These are phyloP conservation scores for Ganaspis brasiliensis DNA, from an alignment of 2,888 invertebrate genomes.

Conservation along the genomic window DNA sequence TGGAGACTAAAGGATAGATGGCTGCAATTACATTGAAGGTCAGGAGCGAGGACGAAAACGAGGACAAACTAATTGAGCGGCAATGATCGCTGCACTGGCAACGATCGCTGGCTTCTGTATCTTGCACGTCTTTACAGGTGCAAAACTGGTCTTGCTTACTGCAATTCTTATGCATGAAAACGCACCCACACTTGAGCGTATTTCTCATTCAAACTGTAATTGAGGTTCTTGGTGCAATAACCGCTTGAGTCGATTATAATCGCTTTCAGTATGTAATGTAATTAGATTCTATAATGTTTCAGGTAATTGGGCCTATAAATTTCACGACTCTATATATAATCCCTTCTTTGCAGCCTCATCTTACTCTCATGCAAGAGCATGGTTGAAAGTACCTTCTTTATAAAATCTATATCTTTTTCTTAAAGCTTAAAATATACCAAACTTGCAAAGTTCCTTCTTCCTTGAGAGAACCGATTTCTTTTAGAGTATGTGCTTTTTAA, in stretches of 20 bases:
- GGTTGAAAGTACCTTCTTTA: neutral
- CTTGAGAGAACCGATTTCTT: no score
- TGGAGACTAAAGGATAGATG: conserved; percentile 7
- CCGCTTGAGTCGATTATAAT: conserved; percentile 36
- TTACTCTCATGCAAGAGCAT: neutral
- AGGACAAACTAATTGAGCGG: conserved; percentile 63
- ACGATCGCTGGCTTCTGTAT: conserved; percentile 56
- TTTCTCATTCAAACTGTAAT: neutral
- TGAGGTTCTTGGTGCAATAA: conserved; percentile 8
- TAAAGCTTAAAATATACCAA: neutral
- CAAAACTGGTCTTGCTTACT: conserved; percentile 33
- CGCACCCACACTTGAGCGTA: conserved; percentile 12
- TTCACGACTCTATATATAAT: conserved; percentile 11
- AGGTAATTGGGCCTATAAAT: conserved; percentile 14
- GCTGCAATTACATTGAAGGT: conserved; percentile 50
- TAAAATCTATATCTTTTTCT: neutral
- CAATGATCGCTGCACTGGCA: conserved; percentile 59
- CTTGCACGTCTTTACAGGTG: conserved; percentile 51
- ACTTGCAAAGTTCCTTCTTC: no score
- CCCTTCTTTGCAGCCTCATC: neutral
- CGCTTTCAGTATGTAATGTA: conserved; percentile 28
- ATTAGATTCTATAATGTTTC: conserved; percentile 31
- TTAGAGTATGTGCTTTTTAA: no score
- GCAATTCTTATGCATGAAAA: conserved; percentile 11
- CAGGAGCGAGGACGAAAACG: conserved; percentile 54